Conservation (phyloP, 2,797 vertebrate genomes). For the Myotis planiceps region DNA sequence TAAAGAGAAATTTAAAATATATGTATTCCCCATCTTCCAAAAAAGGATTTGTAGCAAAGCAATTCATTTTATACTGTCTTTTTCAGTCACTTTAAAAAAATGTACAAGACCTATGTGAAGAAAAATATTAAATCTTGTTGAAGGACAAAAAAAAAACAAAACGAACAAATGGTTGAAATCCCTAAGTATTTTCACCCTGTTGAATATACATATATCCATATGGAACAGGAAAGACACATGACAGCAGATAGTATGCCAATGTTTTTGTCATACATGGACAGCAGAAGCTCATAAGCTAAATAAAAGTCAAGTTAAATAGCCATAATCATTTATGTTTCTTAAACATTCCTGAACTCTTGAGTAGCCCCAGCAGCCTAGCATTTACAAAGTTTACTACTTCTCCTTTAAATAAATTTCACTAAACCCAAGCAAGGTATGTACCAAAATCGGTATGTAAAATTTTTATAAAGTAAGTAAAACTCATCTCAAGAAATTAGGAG, state of each 20-base stretch:
- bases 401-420: background rate
- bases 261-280: background rate
- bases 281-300: background rate
- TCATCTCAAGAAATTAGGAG: background rate
- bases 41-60: slow-evolving; percentile 18
- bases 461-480: background rate
- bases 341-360: background rate
- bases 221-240: background rate
- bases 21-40: background rate
- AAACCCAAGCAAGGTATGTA: background rate
- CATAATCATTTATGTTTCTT: background rate
- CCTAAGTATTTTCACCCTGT: no score
- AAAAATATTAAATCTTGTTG: no score
- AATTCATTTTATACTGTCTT: slow-evolving; percentile 21
- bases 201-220: background rate
- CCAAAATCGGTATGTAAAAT: background rate
- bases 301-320: background rate
- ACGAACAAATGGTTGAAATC: background rate
- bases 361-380: background rate
- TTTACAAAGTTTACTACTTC: background rate
- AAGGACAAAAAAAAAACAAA: no score
- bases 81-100: background rate
- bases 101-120: no score
- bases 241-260: background rate
- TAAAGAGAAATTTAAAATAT: background rate